phyloP scores from a whole-genome alignment of 92 coral and sea anemone genomes.

The Porites lobata region DNA sequence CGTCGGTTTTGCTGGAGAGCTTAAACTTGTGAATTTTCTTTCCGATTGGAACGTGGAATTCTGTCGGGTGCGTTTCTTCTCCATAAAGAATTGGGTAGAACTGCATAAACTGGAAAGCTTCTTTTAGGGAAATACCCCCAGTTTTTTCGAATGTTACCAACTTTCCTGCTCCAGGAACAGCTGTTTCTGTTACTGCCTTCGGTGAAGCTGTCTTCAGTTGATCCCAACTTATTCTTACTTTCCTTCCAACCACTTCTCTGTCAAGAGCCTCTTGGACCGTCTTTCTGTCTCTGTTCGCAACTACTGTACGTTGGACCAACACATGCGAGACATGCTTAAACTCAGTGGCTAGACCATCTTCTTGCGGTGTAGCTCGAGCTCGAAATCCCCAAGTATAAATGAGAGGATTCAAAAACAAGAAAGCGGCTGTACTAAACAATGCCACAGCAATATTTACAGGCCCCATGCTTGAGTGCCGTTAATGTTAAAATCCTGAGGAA shows the following conservation, averaged over 20 bases:
- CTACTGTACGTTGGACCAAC: neutral
- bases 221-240: slow-evolving; percentile 12
- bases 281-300: neutral
- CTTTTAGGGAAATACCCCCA: slow-evolving; percentile 24
- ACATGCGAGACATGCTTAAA: neutral
- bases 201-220: neutral
- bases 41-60: slow-evolving; percentile 49
- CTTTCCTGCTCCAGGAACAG: slow-evolving; percentile 1
- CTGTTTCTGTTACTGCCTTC: slow-evolving; percentile 21
- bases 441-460: neutral
- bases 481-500: no score
- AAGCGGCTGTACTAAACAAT: neutral
- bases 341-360: neutral
- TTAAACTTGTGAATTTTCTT: slow-evolving; percentile 26
- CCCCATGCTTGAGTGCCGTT: neutral
- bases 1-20: slow-evolving; percentile 23
- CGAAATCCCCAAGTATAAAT: neutral
- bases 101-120: slow-evolving; percentile 45
- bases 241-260: slow-evolving; percentile 13
- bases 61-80: slow-evolving; percentile 38
- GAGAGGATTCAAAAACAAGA: neutral
- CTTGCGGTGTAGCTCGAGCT: neutral
- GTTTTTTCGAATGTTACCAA: slow-evolving; percentile 26
- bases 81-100: slow-evolving; percentile 39
- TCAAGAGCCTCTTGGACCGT: slow-evolving; percentile 11